Conservation (phyloP, 2,888 invertebrate species). For the Heteropelma amictum region DNA sequence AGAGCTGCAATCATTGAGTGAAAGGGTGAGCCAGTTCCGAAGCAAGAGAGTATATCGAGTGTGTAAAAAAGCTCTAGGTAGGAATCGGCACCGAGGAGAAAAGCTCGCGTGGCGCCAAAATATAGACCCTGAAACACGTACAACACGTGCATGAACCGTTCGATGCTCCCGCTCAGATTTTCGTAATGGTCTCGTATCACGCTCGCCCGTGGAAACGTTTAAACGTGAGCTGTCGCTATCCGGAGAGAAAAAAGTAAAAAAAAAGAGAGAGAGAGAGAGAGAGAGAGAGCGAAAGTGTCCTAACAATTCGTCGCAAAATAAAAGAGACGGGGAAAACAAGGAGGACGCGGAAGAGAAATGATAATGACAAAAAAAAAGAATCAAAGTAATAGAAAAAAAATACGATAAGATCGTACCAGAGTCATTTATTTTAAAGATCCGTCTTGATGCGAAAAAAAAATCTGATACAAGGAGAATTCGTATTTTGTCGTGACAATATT, state of each 20-base stretch:
- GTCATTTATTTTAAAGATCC: neutral
- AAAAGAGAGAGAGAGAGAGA: constrained; percentile 1
- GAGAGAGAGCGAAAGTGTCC: neutral
- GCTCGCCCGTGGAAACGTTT: constrained; percentile 46
- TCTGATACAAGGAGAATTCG: too few species aligned
- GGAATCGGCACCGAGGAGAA: constrained; percentile 36
- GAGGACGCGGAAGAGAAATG: neutral
- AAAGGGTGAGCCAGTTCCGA: neutral
- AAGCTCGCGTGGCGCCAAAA: constrained; percentile 39
- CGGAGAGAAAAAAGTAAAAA: neutral
- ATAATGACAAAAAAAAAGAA: constrained; percentile 10
- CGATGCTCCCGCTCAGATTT: constrained; percentile 40
- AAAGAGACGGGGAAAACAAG: neutral
- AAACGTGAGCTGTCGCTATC: constrained; percentile 14
- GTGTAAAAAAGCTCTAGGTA: constrained; percentile 13
- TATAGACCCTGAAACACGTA: neutral
- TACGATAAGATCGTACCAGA: too few species aligned
- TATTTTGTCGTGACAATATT: too few species aligned
- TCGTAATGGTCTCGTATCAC: constrained; percentile 50
- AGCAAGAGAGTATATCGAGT: constrained; percentile 2
- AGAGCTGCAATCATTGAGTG: neutral
- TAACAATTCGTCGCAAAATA: constrained; percentile 3
- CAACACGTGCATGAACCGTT: constrained; percentile 35
- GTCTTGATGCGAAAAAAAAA: neutral
- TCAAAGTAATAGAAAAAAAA: constrained; percentile 2